Evolutionary conservation across 2,797 vertebrate species (phyloP), one percentile per base, ranked within the genome.

Genomic region (Enteromius trimaculatus): DNA sequence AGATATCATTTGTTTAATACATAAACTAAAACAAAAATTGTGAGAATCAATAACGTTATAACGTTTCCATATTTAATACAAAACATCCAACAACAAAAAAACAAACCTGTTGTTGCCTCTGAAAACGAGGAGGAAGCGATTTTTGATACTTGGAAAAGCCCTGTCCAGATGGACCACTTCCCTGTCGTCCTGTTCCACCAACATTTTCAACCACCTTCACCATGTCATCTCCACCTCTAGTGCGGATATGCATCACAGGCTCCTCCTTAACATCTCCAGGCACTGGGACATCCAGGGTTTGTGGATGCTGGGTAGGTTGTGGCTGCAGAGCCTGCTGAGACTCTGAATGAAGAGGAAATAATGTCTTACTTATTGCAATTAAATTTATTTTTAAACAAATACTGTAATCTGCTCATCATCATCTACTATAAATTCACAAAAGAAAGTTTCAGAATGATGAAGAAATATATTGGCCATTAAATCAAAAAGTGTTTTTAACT

Each of bases 61-160:
- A n/a, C n/a, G n/a, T n/a, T 65, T 34, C 5, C 37, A 64, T 31
- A 78, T 65, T 31, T 13, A 6, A n/a, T n/a, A 51, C 51, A 26
- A 51, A 51, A 75, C 23, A n/a, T 39, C 10, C 29, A 60, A 34
- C 55, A 58, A 44, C 2, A 19, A 51, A 13, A 39, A 53, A 23
- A 51, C 42, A 80, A 58, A 97, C 97, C 95, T 98, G 97, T 83
- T 98, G 97, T 86, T 98, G 97, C 86, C 97, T 94, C 92, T 98
- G 97, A 91, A 98, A 98, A 74, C 97, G 96, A 77, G 97, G 97
- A 1, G 97, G 97, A 85, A 98, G 93, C 0, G 96, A 97, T 91
- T 98, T 98, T 91, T 98, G 97, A 89, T 97, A 98, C 89, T 98
- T 98, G 44, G 96, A 96, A 87, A 97, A 98, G 81, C 96, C 94